Evolutionary conservation across 2,113 vertebrate species (phyloP).

Genomic region (Amblyornis subalaris): DNA sequence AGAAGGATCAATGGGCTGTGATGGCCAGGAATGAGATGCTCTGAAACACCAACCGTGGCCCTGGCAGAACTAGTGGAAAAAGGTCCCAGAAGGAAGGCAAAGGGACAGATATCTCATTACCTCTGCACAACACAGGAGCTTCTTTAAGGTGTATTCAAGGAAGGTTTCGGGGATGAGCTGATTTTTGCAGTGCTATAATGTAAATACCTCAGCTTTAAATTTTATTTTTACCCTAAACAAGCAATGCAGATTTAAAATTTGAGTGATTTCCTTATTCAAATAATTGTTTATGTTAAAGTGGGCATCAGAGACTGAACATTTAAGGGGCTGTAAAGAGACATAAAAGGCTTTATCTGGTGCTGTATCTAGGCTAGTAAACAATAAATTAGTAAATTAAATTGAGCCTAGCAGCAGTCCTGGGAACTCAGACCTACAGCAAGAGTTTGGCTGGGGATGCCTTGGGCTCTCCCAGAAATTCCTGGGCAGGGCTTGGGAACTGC

Average conservation of each 20-base stretch:
- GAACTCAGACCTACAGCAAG: neutral
- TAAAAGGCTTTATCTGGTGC: neutral
- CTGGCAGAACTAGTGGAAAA: neutral
- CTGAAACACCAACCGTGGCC: neutral
- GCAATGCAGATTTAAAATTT: neutral
- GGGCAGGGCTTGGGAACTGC: neutral
- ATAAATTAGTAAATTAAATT: neutral
- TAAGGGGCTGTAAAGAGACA: neutral
- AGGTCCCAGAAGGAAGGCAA: neutral
- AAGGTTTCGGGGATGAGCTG: neutral
- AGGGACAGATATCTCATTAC: neutral
- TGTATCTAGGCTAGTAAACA: neutral
- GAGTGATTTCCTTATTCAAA: neutral
- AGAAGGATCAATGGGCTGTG: neutral
- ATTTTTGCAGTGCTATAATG: neutral
- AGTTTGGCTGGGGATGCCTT: neutral
- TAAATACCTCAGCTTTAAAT: neutral
- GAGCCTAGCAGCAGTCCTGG: neutral
- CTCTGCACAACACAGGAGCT: neutral
- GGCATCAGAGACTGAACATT: neutral
- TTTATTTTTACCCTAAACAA: neutral
- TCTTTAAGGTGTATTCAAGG: neutral
- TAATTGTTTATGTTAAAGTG: neutral
- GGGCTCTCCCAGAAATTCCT: neutral
- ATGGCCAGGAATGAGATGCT: neutral